A percentile compares a stretch with the other conserved stretches of the same genome.
Conservation (phyloP, 2,888 invertebrate species). For the Spilosoma lubricipeda region DNA sequence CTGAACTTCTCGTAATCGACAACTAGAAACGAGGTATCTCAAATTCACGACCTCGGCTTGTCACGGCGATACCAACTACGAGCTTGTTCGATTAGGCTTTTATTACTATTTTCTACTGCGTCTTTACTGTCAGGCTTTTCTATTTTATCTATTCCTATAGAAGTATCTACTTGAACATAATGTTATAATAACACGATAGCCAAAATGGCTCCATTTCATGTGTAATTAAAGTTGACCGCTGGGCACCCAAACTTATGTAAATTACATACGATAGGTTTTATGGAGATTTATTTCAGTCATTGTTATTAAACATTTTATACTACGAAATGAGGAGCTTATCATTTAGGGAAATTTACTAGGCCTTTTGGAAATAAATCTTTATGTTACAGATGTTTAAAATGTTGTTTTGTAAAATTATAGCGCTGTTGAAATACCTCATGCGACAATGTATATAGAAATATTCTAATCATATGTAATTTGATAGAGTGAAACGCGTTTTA, state of each 20-base stretch:
- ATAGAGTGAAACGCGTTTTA: slow-evolving; percentile 70
- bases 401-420: slow-evolving; percentile 70
- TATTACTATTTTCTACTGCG: slow-evolving; percentile 78
- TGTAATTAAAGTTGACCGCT: slow-evolving; percentile 46
- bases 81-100: slow-evolving; percentile 83
- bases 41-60: slow-evolving; percentile 19
- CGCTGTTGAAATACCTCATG: slow-evolving; percentile 78
- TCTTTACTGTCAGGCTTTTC: slow-evolving; percentile 74
- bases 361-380: slow-evolving; percentile 63
- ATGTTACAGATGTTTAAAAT: slow-evolving; percentile 62
- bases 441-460: slow-evolving; percentile 69
- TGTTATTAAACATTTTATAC: slow-evolving; percentile 45
- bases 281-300: slow-evolving; percentile 39
- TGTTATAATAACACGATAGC: slow-evolving; percentile 38
- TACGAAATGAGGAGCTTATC: slow-evolving; percentile 78
- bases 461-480: slow-evolving; percentile 65
- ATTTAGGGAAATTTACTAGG: slow-evolving; percentile 76
- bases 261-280: slow-evolving; percentile 31
- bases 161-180: slow-evolving; percentile 51
- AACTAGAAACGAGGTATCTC: slow-evolving; percentile 28
- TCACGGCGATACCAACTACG: slow-evolving; percentile 62
- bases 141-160: slow-evolving; percentile 59
- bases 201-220: slow-evolving; percentile 37
- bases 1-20: slow-evolving; percentile 35
- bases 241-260: slow-evolving; percentile 30